Percentiles rank a stretch among this genome's conserved stretches.
These are phyloP conservation scores for Ferdinandea cuprea DNA, from an alignment of 2,888 invertebrate genomes.

Conservation along the genomic window DNA sequence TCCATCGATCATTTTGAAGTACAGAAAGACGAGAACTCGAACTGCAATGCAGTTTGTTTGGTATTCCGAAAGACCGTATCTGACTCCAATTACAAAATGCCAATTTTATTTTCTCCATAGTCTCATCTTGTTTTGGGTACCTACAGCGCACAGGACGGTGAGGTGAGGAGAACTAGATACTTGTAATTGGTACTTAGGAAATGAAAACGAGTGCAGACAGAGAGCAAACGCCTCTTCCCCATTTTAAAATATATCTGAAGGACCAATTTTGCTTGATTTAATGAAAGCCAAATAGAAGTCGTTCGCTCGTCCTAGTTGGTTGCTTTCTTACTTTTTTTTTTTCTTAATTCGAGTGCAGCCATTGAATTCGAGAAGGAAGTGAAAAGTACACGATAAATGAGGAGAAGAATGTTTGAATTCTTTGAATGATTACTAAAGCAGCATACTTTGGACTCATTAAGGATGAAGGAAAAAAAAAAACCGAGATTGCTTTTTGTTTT, in stretches of 20 bases:
- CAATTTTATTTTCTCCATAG: not conserved
- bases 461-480: conserved; percentile 5
- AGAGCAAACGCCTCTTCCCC: conserved; percentile 15
- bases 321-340: not conserved
- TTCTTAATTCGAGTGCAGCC: conserved; percentile 11
- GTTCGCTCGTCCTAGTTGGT: not conserved
- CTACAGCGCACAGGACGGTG: not conserved
- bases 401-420: conserved; percentile 6
- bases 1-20: conserved; percentile 16
- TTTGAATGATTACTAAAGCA: conserved; percentile 6
- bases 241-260: conserved; percentile 12
- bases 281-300: conserved; percentile 48
- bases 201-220: not conserved
- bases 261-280: conserved; percentile 56
- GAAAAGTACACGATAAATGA: conserved; percentile 21
- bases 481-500: no score
- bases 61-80: not conserved
- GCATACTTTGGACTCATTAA: conserved; percentile 31
- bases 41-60: conserved; percentile 32
- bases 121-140: not conserved
- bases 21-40: not conserved
- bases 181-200: conserved; percentile 50
- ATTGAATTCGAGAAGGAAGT: conserved; percentile 35
- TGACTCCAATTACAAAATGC: not conserved
- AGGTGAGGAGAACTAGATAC: not conserved